phyloP scores from a whole-genome alignment of 2,113 vertebrate genomes.

The Chinchilla lanigera region DNA sequence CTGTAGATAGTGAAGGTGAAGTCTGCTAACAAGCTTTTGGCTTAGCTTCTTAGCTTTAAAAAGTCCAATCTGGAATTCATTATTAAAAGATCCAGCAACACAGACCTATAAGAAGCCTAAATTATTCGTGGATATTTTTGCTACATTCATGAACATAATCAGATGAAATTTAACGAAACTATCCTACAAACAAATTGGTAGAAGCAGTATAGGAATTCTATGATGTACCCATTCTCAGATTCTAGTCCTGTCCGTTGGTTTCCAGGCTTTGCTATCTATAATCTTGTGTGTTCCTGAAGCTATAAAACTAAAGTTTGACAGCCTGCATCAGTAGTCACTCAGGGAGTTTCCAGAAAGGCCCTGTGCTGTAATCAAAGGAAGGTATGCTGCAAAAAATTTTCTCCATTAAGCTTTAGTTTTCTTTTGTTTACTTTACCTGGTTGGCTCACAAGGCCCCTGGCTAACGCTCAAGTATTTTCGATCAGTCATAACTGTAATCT shows the following conservation, averaged over 20 bases:
- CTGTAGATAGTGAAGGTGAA: neutral
- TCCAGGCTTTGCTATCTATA: neutral
- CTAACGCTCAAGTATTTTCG: neutral
- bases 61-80: neutral
- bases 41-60: neutral
- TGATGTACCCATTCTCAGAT: neutral
- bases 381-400: neutral
- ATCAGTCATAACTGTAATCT: neutral
- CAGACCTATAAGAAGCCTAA: neutral
- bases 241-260: neutral
- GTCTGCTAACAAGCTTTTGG: neutral
- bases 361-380: neutral
- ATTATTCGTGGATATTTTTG: neutral
- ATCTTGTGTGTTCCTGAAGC: neutral
- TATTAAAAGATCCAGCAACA: neutral
- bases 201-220: neutral
- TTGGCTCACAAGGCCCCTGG: neutral
- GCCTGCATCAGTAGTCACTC: neutral
- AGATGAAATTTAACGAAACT: neutral
- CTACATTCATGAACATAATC: neutral
- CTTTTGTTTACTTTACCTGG: neutral
- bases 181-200: neutral
- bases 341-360: neutral
- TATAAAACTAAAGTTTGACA: neutral
- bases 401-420: neutral